Conservation (phyloP, 1,140 invertebrate genomes). For the Hyles euphorbiae region DNA sequence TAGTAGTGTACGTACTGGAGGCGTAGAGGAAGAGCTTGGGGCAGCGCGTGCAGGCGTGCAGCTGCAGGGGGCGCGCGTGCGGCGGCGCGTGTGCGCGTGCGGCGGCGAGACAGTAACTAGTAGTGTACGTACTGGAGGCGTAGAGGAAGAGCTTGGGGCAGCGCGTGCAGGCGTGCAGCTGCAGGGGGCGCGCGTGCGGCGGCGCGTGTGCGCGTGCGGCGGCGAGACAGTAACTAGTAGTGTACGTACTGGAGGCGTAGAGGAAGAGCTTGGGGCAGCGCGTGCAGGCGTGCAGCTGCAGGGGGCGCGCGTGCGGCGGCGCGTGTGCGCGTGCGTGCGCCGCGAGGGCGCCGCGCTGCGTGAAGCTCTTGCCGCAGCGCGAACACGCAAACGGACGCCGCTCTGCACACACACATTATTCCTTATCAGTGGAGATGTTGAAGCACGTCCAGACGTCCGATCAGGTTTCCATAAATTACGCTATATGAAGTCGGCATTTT, state of each 20-base stretch:
- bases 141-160: no score
- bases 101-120: no score
- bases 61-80: no score
- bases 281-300: constrained; percentile 8
- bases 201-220: constrained; percentile 35
- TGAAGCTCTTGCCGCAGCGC: constrained; percentile 84
- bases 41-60: no score
- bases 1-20: no score
- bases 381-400: constrained; percentile 88
- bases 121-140: no score
- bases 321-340: constrained; percentile 77
- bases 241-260: constrained; percentile 4
- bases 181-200: constrained; percentile 57
- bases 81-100: no score
- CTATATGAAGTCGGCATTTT: no score
- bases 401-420: constrained; percentile 23
- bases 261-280: constrained; percentile 9
- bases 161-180: constrained; percentile 17
- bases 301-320: constrained; percentile 8
- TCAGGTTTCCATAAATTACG: no score
- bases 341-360: constrained; percentile 80
- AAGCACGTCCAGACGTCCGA: no score
- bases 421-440: no score
- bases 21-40: no score
- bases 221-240: background rate